Conservation (phyloP, 2,888 invertebrate genomes). For the Drosophila paramelanica region DNA sequence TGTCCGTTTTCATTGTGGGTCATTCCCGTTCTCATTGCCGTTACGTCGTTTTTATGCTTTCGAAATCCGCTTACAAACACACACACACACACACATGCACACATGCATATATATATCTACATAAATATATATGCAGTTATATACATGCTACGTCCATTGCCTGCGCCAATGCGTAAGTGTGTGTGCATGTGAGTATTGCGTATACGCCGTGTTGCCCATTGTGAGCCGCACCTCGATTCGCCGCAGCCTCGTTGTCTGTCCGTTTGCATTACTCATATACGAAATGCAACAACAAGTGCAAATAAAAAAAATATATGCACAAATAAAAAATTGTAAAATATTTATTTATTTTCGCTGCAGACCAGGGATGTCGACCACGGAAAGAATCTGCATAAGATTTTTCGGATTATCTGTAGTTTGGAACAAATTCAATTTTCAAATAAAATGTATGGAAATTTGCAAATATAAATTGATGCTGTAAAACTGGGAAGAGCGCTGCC, state of each 20-base stretch:
- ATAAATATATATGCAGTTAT: slow-evolving; percentile 20
- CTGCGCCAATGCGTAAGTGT: slow-evolving; percentile 15
- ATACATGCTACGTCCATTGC: slow-evolving; percentile 44
- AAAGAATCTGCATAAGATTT: not conserved
- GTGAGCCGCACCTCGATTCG: slow-evolving; percentile 66
- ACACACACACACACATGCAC: slow-evolving; percentile 15
- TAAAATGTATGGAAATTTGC: not conserved
- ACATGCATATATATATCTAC: not conserved
- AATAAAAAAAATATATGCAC: slow-evolving; percentile 22
- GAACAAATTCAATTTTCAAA: not conserved
- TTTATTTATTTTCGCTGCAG: slow-evolving; percentile 66
- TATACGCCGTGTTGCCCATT: slow-evolving; percentile 74
- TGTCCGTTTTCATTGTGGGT: slow-evolving; percentile 76
- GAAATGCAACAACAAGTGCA: slow-evolving; percentile 37
- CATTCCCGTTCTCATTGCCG: slow-evolving; percentile 62
- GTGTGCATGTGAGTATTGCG: slow-evolving; percentile 48
- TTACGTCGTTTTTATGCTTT: slow-evolving; percentile 64
- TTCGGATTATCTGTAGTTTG: not conserved
- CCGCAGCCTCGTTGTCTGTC: slow-evolving; percentile 48
- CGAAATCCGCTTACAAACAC: slow-evolving; percentile 68
- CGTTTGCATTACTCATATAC: slow-evolving; percentile 71
- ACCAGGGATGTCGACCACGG: slow-evolving; percentile 54
- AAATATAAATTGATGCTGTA: not conserved
- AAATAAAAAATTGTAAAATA: slow-evolving; percentile 64
- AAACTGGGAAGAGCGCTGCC: not conserved